Evolutionary conservation across 2,888 invertebrate species (phyloP).

Genomic region (Erebia ligea): DNA sequence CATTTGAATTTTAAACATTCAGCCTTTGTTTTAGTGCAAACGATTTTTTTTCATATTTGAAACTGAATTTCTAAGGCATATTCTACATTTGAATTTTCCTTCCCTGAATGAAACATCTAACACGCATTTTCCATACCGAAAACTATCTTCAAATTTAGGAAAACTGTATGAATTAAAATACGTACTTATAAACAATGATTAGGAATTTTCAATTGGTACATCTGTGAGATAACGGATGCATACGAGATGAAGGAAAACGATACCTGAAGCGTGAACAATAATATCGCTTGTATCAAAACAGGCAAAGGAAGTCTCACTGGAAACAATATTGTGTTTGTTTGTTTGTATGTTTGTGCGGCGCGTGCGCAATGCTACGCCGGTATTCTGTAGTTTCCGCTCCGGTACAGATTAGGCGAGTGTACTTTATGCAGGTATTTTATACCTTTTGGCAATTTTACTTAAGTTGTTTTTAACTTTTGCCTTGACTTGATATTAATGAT

Average conservation of each 20-base stretch:
- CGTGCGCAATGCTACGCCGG: constrained; percentile 53
- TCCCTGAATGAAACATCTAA: too few relatives aligned
- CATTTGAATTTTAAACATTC: too few relatives aligned
- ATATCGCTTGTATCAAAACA: constrained; percentile 44
- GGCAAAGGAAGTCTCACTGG: constrained; percentile 48
- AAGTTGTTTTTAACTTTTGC: too few relatives aligned
- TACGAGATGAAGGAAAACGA: constrained; percentile 37
- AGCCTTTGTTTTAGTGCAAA: too few relatives aligned
- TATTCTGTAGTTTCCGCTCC: constrained; percentile 58
- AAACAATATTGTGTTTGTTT: constrained; percentile 49
- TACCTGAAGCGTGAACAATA: constrained; percentile 32
- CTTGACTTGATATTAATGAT: too few relatives aligned
- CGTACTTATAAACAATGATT: constrained; percentile 1
- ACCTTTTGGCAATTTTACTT: too few relatives aligned
- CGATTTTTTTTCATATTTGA: too few relatives aligned
- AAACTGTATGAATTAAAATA: too few relatives aligned
- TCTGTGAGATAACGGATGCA: constrained; percentile 18
- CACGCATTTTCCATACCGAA: too few relatives aligned
- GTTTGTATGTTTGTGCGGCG: constrained; percentile 49
- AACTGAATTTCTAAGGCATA: too few relatives aligned
- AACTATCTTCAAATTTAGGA: too few relatives aligned
- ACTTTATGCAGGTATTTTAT: neutral
- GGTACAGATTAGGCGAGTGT: constrained; percentile 40
- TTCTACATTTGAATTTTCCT: too few relatives aligned
- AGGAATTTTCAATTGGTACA: constrained; percentile 8